A percentile compares a stretch with the other conserved stretches of the same genome.
These are phyloP conservation scores for Troides helena DNA, from an alignment of 2,888 invertebrate genomes.

Conservation along the genomic window DNA sequence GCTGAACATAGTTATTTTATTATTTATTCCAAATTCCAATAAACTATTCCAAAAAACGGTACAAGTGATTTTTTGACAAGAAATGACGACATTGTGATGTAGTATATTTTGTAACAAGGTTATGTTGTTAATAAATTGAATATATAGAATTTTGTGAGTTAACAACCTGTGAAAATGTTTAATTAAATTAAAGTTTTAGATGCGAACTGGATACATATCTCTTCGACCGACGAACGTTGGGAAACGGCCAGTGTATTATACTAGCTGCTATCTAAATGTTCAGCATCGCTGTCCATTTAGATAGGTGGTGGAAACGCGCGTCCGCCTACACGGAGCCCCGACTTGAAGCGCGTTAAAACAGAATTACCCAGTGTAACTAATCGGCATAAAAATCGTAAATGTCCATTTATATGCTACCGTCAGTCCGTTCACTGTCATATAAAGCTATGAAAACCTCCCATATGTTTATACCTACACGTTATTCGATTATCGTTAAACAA, in stretches of 20 bases:
- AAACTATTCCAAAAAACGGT: too few relatives aligned
- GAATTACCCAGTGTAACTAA: conserved; percentile 26
- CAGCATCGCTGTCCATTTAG: conserved; percentile 32
- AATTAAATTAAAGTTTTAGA: conserved; percentile 22
- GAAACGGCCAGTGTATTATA: conserved; percentile 26
- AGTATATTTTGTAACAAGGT: too few relatives aligned
- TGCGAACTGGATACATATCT: conserved; percentile 16
- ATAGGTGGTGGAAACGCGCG: conserved; percentile 27
- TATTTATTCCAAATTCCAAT: too few relatives aligned
- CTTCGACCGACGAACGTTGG: conserved; percentile 14
- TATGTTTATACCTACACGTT: too few relatives aligned
- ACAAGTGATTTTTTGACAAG: too few relatives aligned
- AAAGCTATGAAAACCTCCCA: background rate
- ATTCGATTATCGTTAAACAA: too few relatives aligned
- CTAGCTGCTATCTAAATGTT: conserved; percentile 33
- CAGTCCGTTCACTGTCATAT: conserved; percentile 1
- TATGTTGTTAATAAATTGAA: too few relatives aligned
- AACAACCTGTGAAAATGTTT: conserved; percentile 1
- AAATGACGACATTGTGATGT: too few relatives aligned
- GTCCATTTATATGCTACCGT: conserved; percentile 24
- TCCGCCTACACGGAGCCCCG: conserved; percentile 27
- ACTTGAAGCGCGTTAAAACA: conserved; percentile 21
- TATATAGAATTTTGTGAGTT: background rate
- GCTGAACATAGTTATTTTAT: too few relatives aligned
- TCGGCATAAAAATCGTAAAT: conserved; percentile 28